Base-by-base conservation (phyloP, 2,888 invertebrate genomes). In the Mimachlamys varia region DNA sequence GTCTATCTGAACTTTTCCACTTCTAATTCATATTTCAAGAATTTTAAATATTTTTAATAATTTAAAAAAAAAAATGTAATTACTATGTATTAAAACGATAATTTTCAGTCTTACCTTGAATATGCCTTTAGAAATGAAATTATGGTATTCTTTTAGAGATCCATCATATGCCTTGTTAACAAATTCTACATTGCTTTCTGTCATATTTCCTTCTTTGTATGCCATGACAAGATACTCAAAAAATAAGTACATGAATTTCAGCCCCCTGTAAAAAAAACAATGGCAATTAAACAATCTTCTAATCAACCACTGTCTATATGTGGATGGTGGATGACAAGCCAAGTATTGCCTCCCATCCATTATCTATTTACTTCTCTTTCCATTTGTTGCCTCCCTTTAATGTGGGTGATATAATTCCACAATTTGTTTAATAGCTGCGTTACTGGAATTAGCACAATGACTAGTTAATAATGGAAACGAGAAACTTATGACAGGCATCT, bases 171-270 rank as follows among this genome's bases (percentile, higher is more conserved):
- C 76, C 7, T 5, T 12, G 0, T 33, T 27, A 33, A 76, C 76
- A 33, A 76, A 76, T 33, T 4, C 76, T 76, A 27, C 27, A 33
- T 76, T 76, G 22, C 27, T 76, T 13, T 76, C 76, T 10, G 76
- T 76, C 12, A 15, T 76, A 33, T 33, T 27, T 76, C 62, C 62
- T 22, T 22, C 22, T 22, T n/a, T 62, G 22, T 76, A 1, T 33
- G 27, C 76, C 33, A 2, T 13, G 76, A 76, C 76, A 4, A 76
- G 76, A 33, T 76, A 33, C 33, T 76, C 76, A 33, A 76, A 76
- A 76, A 76, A 76, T 27, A 76, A 33, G 76, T 76, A 76, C 76
- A 76, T 76, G 22, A 76, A 76, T 15, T 76, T 76, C 33, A 76
- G 15, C 27, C 76, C 76, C 27, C 76, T 76, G 76, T 76, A 0